Evolutionary conservation across 2,797 vertebrate genomes (phyloP).

Genomic region (Hephaestus fuliginosus): DNA sequence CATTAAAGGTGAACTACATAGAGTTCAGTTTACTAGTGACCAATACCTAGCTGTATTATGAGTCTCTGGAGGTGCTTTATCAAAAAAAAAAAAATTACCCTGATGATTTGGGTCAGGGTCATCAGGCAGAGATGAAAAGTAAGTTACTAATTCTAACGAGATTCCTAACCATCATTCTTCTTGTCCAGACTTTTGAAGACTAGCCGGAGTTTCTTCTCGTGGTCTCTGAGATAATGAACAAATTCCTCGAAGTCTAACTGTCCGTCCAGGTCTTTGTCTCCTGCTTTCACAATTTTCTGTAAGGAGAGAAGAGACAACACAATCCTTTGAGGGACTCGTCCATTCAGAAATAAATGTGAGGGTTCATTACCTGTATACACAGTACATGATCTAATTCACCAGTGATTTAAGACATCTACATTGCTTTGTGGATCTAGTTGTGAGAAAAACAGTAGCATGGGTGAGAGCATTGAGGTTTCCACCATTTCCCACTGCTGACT

Average conservation of each 20-base stretch:
- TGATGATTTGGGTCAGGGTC: too few species aligned
- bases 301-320: conserved; percentile 17
- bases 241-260: conserved; percentile 98
- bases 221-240: conserved; percentile 96
- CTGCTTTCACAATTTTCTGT: conserved; percentile 97
- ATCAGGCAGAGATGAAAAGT: neutral
- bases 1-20: neutral
- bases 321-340: neutral
- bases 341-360: neutral
- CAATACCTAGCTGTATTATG: too few species aligned
- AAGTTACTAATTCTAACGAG: neutral
- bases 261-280: conserved; percentile 95
- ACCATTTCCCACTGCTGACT: conserved; percentile 53
- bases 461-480: conserved; percentile 3
- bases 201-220: conserved; percentile 95
- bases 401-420: neutral
- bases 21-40: neutral
- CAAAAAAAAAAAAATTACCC: too few species aligned
- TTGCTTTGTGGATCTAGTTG: conserved; percentile 15
- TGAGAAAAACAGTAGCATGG: conserved; percentile 28
- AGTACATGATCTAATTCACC: neutral
- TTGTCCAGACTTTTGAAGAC: conserved; percentile 98
- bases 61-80: too few species aligned
- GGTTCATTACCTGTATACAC: neutral
- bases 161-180: conserved; percentile 92